These are phyloP conservation scores for Cephus rjabovi DNA, from an alignment of 2,888 invertebrate genomes.

Conservation along the genomic window DNA sequence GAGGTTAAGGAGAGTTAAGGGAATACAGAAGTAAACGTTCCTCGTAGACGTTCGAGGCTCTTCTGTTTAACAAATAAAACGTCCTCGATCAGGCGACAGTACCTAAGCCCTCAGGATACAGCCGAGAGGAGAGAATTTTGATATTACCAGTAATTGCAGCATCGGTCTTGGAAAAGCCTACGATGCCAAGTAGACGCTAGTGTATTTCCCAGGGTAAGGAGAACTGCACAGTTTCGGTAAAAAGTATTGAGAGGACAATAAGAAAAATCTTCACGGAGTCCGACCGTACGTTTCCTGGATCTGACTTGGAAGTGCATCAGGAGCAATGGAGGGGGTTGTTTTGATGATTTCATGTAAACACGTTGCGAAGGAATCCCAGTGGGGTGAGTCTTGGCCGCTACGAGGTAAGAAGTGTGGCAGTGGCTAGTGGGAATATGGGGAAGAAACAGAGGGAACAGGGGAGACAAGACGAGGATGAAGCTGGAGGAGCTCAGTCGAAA, in stretches of 20 bases:
- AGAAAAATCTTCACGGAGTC: too few relatives aligned
- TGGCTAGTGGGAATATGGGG: not conserved
- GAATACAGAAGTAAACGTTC: conserved; percentile 6
- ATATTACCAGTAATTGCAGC: too few relatives aligned
- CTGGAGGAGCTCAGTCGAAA: not conserved
- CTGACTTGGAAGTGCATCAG: too few relatives aligned
- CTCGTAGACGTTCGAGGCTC: conserved; percentile 11
- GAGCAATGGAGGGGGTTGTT: conserved; percentile 30
- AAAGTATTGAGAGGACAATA: too few relatives aligned
- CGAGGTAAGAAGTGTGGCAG: conserved; percentile 20
- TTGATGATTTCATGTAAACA: conserved; percentile 45
- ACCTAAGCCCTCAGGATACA: not conserved
- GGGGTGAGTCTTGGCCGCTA: conserved; percentile 27
- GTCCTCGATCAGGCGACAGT: conserved; percentile 23
- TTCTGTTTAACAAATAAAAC: conserved; percentile 44
- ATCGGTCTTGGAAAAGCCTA: too few relatives aligned
- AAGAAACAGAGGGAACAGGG: not conserved
- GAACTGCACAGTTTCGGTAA: too few relatives aligned
- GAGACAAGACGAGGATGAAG: not conserved
- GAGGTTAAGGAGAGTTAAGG: not conserved
- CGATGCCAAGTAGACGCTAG: too few relatives aligned
- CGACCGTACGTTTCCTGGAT: too few relatives aligned
- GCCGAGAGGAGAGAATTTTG: too few relatives aligned
- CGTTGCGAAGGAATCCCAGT: conserved; percentile 35
- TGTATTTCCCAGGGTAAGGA: too few relatives aligned